These are phyloP conservation scores for Crotophaga sulcirostris DNA, from an alignment of 2,113 vertebrate genomes.

Conservation along the genomic window DNA sequence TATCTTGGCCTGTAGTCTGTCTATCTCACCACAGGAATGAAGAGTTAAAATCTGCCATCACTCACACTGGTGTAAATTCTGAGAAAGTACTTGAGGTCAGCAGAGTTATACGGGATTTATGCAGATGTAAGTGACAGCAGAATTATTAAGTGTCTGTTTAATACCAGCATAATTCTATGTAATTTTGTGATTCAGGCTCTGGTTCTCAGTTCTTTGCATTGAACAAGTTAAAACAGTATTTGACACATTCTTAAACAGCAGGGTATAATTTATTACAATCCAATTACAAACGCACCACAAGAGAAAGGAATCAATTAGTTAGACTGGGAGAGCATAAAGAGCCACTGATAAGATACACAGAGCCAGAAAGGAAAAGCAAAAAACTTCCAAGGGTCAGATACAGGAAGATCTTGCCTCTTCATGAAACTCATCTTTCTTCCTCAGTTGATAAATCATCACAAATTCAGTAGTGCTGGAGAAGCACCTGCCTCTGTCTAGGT, in stretches of 20 bases:
- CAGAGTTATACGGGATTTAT: constrained; percentile 14
- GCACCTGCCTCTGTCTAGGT: neutral
- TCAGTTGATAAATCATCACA: neutral
- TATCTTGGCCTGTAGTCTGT: constrained; percentile 22
- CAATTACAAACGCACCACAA: neutral
- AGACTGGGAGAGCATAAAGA: neutral
- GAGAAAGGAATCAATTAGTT: constrained; percentile 42
- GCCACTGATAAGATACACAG: neutral
- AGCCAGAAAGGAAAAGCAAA: neutral
- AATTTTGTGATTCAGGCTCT: neutral
- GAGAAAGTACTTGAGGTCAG: constrained; percentile 44
- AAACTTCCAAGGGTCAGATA: neutral
- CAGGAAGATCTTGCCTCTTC: constrained; percentile 1
- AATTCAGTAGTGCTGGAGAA: neutral
- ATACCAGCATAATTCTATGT: neutral
- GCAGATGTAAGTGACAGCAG: constrained; percentile 10
- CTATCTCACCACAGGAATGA: constrained; percentile 42
- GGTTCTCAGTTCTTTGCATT: neutral
- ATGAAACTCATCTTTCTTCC: constrained; percentile 7
- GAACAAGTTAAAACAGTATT: constrained; percentile 53
- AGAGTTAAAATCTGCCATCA: constrained; percentile 45
- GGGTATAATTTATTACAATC: constrained; percentile 32
- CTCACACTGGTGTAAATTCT: constrained; percentile 30
- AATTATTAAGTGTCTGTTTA: constrained; percentile 27
- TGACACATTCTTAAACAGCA: constrained; percentile 23